Base-by-base conservation (phyloP, 2,797 vertebrate genomes). In the Acridotheres tristis region DNA sequence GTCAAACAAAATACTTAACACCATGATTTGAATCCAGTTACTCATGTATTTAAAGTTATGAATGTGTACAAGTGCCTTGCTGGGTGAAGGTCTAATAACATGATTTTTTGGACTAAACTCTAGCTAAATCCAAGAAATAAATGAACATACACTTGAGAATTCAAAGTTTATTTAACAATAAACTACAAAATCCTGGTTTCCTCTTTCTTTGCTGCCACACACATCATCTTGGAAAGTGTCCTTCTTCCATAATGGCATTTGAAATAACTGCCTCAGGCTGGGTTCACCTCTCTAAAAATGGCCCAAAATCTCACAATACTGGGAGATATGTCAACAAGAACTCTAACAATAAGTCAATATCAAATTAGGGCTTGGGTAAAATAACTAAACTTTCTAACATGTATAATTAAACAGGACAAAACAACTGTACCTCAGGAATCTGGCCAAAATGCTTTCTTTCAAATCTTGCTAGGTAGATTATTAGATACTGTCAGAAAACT, bases 1-100 rank as follows among this genome's bases (percentile, higher is more conserved):
- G 50, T 62, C 75, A 93, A 91, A 90, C 22, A 90, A 93, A 93
- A 89, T 36, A 62, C 40, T 86, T 51, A 69, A 58, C 21, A 36
- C 32, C 38, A 21, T 27, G 17, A 91, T 74, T 91, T 72, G 34
- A 96, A 85, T 58, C 53, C 55, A 72, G 43, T 73, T 59, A 48
- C n/a, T 89, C 57, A 13, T 34, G 38, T 85, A 62, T 83, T 85
- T 85, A 61, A 89, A 74, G 50, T 68, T 89, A 66, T 7, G 3
- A 89, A 77, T 61, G 68, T 40, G 16, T 71, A 78, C 34, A 79
- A 90, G 48, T 58, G 47, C 57, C 57, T 82, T 58, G 20, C 30
- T 77, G 78, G 74, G 86, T 77, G 45, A 77, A 54, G 34, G 72
- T 77, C 81, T 47, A 79, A 47, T 77, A 15, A 72, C 50, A 43